phyloP scores from a whole-genome alignment of 2,113 vertebrate species.

The Dicerorhinus sumatrensis region DNA sequence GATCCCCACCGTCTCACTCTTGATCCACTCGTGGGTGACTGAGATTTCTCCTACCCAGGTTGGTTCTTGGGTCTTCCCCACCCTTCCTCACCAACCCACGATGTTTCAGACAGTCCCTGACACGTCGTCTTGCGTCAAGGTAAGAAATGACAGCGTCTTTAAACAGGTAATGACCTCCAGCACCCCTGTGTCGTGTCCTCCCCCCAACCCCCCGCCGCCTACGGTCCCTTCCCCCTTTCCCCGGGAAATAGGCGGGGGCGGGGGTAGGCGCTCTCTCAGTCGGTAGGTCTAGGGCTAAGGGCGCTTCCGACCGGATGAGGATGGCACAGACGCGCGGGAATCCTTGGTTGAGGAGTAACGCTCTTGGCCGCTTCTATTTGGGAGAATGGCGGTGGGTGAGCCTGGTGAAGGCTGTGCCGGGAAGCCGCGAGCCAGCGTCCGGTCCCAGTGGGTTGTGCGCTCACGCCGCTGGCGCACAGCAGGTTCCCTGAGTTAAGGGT shows the following conservation, averaged over 20 bases:
- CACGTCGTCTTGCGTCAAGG: constrained; percentile 99
- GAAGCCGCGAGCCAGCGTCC: fast-evolving
- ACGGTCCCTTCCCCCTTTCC: fast-evolving
- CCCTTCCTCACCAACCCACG: constrained; percentile 80
- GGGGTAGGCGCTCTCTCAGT: fast-evolving
- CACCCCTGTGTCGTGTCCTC: too few relatives aligned
- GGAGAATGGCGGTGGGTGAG: background rate
- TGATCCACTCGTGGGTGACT: background rate
- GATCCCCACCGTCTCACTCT: background rate
- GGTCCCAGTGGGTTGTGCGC: fast-evolving
- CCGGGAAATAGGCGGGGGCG: fast-evolving
- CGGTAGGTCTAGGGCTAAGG: background rate
- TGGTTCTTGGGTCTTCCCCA: constrained; percentile 72
- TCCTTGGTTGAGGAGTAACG: background rate
- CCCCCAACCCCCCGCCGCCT: too few relatives aligned
- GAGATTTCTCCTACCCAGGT: constrained; percentile 74
- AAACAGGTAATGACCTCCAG: constrained; percentile 91
- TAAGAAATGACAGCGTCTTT: constrained; percentile 94
- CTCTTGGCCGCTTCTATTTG: too few relatives aligned
- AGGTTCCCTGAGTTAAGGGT: fast-evolving
- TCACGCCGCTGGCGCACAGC: fast-evolving
- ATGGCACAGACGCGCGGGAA: background rate
- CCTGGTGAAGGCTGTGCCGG: too few relatives aligned
- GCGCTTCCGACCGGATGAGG: too few relatives aligned
- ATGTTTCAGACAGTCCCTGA: constrained; percentile 99